These are phyloP conservation scores for Centropus unirufus DNA, from an alignment of 2,113 vertebrate species.

Conservation along the genomic window DNA sequence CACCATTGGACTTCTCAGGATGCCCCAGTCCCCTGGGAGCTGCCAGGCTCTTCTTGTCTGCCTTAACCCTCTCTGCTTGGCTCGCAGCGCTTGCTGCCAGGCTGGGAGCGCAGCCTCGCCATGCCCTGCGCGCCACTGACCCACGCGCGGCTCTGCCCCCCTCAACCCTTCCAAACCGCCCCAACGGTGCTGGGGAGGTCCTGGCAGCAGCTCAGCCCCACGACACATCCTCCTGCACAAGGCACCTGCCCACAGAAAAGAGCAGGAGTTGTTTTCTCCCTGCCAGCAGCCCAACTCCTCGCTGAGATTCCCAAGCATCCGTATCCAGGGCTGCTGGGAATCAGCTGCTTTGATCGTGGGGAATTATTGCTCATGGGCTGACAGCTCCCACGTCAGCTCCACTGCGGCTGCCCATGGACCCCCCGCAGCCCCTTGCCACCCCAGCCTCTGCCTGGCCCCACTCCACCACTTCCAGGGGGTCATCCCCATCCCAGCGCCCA, in stretches of 20 bases:
- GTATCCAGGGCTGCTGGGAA: neutral
- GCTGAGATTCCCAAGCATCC: neutral
- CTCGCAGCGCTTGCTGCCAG: fast-evolving
- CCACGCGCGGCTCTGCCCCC: neutral
- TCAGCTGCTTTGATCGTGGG: slow-evolving; percentile 35
- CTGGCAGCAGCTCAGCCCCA: neutral
- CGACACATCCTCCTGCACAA: neutral
- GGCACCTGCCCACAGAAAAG: no score
- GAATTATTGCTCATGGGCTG: neutral
- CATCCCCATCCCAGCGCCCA: fast-evolving
- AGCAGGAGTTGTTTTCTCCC: neutral
- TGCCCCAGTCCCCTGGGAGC: neutral
- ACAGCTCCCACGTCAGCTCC: neutral
- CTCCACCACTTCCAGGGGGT: neutral
- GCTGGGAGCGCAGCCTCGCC: neutral
- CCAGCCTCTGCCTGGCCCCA: fast-evolving
- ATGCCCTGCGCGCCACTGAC: neutral
- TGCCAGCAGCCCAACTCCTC: neutral
- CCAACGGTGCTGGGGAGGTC: neutral
- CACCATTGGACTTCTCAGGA: neutral
- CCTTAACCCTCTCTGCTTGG: neutral
- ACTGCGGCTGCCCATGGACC: neutral
- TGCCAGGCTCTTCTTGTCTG: neutral
- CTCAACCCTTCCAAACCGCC: neutral
- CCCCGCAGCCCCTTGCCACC: neutral